Evolutionary conservation across 2,888 invertebrate species (phyloP), one percentile per base, ranked within the genome.

Genomic region (Aleiodes testaceus): DNA sequence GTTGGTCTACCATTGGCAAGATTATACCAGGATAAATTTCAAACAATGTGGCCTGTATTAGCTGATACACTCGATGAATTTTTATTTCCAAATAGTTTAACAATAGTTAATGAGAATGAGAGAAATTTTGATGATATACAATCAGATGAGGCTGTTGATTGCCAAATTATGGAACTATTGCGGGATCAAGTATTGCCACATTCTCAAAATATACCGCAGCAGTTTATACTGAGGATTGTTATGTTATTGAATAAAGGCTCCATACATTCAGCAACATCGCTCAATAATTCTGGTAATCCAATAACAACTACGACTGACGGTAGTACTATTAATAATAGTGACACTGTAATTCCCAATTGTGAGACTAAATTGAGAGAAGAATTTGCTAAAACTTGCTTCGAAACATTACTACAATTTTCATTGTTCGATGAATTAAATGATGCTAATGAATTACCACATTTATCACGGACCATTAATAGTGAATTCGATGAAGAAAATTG

Each of bases 381-480:
- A 85, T 98, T 98, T 88, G 98, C 98, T 53, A 95, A 97, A 84
- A 95, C 95, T 0, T 98, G 98, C 85, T 98, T 98, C 84, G 98
- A 98, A 88, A 98, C 98, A 0, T 89, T 98, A 22, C 89, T 98
- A 55, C 97, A 98, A 88, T 98, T 97, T 89, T 98, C 98, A 0
- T 91, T 94, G 84, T 89, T 95, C 4, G 95, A 95, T 79, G 94
- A 94, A 74, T 89, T 92, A 47, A 88, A 85, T 61, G 84, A 81
- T 22, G 87, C 88, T 63, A 78, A 85, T 12, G 83, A 85, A 61
- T 80, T 81, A 44, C 45, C 63, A 44, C 11, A 30, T 16, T 63
- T 63, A 20, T 20, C 44, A 45, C 44, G 45, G 5, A 22, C 45
- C 11, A 63, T 45, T n/a, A 70, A 72, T 49, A 74, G 74, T 22